Conservation (phyloP, 2,113 vertebrate genomes). For the Scortum barcoo region DNA sequence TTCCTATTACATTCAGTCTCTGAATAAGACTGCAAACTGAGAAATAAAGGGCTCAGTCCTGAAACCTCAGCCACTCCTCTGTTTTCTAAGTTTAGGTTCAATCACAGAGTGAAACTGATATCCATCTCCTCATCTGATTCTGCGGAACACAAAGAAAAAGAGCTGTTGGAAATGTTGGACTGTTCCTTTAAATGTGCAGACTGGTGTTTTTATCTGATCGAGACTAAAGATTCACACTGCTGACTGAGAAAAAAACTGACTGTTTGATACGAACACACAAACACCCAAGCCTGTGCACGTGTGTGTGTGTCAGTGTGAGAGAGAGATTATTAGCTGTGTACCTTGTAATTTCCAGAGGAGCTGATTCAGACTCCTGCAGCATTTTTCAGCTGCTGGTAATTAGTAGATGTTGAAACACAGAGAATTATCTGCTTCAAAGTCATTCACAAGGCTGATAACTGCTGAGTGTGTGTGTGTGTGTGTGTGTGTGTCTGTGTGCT, state of each 20-base stretch:
- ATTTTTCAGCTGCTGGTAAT: constrained; percentile 69
- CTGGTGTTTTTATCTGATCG: constrained; percentile 61
- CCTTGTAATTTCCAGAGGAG: constrained; percentile 64
- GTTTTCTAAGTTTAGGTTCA: neutral
- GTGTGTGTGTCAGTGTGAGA: constrained; percentile 1
- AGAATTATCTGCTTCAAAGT: constrained; percentile 72
- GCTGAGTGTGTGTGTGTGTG: constrained; percentile 43
- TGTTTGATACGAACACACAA: constrained; percentile 18
- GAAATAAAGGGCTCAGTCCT: neutral
- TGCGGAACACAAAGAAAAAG: neutral
- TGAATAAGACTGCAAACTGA: neutral
- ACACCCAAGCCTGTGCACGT: neutral
- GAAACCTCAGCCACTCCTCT: neutral
- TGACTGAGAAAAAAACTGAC: constrained; percentile 48
- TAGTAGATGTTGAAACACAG: constrained; percentile 70
- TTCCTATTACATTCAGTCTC: neutral
- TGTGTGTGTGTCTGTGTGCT: constrained; percentile 21
- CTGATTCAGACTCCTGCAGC: constrained; percentile 69
- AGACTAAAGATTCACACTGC: constrained; percentile 54
- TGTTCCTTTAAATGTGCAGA: constrained; percentile 57
- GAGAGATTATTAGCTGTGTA: constrained; percentile 54
- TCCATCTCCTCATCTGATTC: neutral
- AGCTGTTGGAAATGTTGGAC: constrained; percentile 11
- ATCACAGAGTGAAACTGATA: neutral
- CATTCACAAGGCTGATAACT: constrained; percentile 61